Evolutionary conservation across 2,113 vertebrate genomes (phyloP), one percentile per base, ranked within the genome.

Genomic region (Martes martes): DNA sequence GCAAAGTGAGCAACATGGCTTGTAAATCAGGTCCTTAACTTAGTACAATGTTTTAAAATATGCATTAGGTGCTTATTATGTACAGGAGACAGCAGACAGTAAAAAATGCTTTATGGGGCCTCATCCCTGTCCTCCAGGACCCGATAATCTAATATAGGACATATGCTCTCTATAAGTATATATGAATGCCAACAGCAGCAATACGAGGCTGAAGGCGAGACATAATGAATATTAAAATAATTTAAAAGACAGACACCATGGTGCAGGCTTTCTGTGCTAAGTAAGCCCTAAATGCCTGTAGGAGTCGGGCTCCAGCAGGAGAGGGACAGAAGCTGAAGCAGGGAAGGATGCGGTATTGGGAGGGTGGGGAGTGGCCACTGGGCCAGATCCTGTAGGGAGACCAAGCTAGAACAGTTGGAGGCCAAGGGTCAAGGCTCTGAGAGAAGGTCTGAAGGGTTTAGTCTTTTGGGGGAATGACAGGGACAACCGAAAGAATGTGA

Each of bases 181-280:
- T 57, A 59, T 83, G 55, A 36, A 95, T 39, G 42, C 50, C 39
- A 86, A 85, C 14, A 86, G 69, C 14, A 96, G 73, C 89, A 39
- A 36, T n/a, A 42, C 57, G 63, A 55, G 57, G 69, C n/a, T 89
- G 65, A 65, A 55, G 1, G n/a, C 78, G 55, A 82, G 42, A 21
- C 36, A 78, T 57, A 63, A 50, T 81, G 65, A 97, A 89, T 87
- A 92, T 52, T 83, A 76, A 95, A 94, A 89, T 65, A 73, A 92
- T 94, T 76, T 91, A 59, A 89, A 80, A 85, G 71, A 85, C 52
- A 89, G 52, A 45, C 23, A 59, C 79, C 24, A 42, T 24, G 36
- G 71, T 76, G 31, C 23, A 28, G 23, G 59, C 81, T 88, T 96
- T 69, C 57, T 47, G 39, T 67, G 69, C 21, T 65, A 52, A 45